phyloP scores from a whole-genome alignment of 1,140 invertebrate genomes.

The Tetraneura akinire region DNA sequence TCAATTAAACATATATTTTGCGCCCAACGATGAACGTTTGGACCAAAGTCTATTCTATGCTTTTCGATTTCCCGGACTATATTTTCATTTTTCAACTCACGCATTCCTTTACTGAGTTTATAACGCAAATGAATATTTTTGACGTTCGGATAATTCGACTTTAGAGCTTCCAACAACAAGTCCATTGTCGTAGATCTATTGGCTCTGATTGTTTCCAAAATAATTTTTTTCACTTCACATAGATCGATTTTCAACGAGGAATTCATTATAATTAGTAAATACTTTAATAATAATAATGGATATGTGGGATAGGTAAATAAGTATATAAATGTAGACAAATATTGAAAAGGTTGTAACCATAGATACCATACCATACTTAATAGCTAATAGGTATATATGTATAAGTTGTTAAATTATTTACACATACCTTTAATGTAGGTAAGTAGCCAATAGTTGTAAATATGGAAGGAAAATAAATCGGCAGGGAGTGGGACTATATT shows the following conservation, averaged over 20 bases:
- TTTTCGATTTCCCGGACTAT: conserved; percentile 1
- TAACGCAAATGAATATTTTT: conserved; percentile 11
- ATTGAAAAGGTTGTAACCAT: not conserved
- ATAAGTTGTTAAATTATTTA: no score
- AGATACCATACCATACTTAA: not conserved
- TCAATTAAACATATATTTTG: conserved; percentile 10
- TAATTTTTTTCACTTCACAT: not conserved
- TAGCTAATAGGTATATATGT: not conserved
- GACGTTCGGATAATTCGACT: conserved; percentile 17
- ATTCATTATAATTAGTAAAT: not conserved
- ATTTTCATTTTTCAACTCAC: conserved; percentile 49
- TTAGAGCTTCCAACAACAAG: not conserved
- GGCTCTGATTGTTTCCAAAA: not conserved
- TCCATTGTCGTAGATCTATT: conserved; percentile 13
- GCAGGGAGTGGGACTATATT: no score
- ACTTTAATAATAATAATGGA: not conserved
- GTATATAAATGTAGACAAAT: not conserved
- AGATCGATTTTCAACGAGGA: not conserved
- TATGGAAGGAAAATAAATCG: no score
- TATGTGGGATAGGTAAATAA: not conserved
- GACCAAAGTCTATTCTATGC: conserved; percentile 26
- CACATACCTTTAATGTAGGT: no score
- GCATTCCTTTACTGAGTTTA: conserved; percentile 13
- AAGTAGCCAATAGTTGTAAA: no score
- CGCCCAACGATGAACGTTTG: conserved; percentile 16